Conservation (phyloP, 2,113 vertebrate genomes). For the Embiotoca jacksoni region DNA sequence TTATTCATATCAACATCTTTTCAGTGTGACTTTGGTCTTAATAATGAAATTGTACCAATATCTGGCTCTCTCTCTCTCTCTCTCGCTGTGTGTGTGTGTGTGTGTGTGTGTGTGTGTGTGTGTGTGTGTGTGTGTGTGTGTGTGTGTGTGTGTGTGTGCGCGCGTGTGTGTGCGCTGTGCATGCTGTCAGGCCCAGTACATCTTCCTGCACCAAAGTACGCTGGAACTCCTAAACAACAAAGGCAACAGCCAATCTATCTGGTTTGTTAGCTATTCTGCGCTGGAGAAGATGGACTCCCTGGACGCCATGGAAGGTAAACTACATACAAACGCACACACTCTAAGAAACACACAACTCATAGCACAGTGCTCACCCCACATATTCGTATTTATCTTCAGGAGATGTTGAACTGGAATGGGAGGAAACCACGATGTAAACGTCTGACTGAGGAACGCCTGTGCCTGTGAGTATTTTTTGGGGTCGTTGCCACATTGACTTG, state of each 20-base stretch:
- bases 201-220: slow-evolving; percentile 97
- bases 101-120: too few relatives aligned
- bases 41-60: too few relatives aligned
- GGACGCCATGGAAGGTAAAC: slow-evolving; percentile 98
- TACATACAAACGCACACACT: neutral
- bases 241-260: slow-evolving; percentile 92
- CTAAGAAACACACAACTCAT: neutral
- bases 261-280: slow-evolving; percentile 97
- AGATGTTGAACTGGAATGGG: slow-evolving; percentile 98
- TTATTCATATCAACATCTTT: slow-evolving; percentile 6
- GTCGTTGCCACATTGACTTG: slow-evolving; percentile 6
- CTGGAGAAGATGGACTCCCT: slow-evolving; percentile 99
- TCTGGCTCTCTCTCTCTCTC: too few relatives aligned
- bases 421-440: slow-evolving; percentile 97
- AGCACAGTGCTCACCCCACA: slow-evolving; percentile 15
- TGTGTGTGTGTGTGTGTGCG: neutral
- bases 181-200: slow-evolving; percentile 92
- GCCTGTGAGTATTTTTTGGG: slow-evolving; percentile 2
- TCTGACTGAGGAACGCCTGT: slow-evolving; percentile 18
- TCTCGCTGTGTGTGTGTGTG: too few relatives aligned
- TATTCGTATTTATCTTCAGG: slow-evolving; percentile 83
- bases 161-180: slow-evolving; percentile 10
- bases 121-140: too few relatives aligned
- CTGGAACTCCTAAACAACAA: slow-evolving; percentile 93
- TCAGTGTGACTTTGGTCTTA: neutral